Conservation (phyloP, 2,113 vertebrate genomes). For the Chunga burmeisteri region DNA sequence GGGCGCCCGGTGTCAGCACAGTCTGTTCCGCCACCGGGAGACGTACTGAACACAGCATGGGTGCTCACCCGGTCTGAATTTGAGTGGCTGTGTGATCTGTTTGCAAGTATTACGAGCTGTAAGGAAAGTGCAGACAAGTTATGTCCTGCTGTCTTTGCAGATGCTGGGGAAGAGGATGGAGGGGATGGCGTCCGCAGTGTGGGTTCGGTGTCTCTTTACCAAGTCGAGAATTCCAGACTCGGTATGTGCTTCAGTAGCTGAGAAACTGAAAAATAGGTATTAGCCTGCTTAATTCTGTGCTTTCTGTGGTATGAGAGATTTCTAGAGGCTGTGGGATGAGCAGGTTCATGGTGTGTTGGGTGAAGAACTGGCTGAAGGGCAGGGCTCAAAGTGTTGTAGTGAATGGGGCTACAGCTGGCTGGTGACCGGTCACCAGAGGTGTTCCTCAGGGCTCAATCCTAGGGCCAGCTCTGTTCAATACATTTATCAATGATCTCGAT, state of each 20-base stretch:
- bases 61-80: too few relatives aligned
- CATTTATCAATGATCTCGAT: neutral
- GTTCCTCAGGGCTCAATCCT: neutral
- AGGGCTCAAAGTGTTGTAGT: neutral
- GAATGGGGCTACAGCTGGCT: neutral
- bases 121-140: neutral
- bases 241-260: conserved; percentile 54
- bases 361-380: neutral
- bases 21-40: too few relatives aligned
- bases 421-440: rapidly evolving
- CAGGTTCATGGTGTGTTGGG: neutral
- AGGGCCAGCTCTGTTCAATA: neutral
- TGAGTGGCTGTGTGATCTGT: neutral
- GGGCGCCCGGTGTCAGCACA: neutral
- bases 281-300: neutral
- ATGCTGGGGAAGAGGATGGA: conserved; percentile 35
- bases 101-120: neutral
- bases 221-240: conserved; percentile 74
- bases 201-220: conserved; percentile 77
- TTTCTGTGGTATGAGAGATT: neutral
- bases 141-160: conserved; percentile 1
- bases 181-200: neutral
- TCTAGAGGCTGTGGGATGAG: neutral
- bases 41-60: rapidly evolving
- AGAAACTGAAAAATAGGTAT: neutral